Conservation (phyloP, 2,797 vertebrate genomes). For the Arrhamphus sclerolepis region DNA sequence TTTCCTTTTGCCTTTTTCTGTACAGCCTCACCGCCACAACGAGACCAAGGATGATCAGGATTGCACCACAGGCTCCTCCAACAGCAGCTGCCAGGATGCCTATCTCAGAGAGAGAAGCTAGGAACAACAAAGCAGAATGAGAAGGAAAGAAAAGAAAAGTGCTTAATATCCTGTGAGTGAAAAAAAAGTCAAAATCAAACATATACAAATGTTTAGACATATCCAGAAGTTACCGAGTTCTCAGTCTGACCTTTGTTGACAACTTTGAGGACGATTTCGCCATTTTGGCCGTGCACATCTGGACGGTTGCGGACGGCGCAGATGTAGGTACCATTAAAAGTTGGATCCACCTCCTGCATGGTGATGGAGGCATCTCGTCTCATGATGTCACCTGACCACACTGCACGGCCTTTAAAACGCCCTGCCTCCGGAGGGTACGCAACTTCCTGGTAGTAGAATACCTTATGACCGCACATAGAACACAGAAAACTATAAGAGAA, state of each 20-base stretch:
- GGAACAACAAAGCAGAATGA: conserved; percentile 6
- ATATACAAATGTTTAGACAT: no score
- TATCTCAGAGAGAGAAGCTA: conserved; percentile 84
- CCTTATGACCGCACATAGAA: conserved; percentile 69
- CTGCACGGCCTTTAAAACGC: conserved; percentile 81
- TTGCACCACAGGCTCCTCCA: conserved; percentile 80
- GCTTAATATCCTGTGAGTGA: no score
- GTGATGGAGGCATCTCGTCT: conserved; percentile 86
- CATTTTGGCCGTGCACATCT: conserved; percentile 84
- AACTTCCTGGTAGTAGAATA: conserved; percentile 84
- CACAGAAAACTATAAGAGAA: neutral
- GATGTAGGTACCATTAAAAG: conserved; percentile 90
- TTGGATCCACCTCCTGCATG: conserved; percentile 82
- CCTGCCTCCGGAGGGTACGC: conserved; percentile 68
- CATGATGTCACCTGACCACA: conserved; percentile 87
- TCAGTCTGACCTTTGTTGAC: conserved; percentile 77
- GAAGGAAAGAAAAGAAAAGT: no score
- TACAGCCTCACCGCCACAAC: conserved; percentile 75
- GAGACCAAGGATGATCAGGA: conserved; percentile 81
- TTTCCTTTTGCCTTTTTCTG: conserved; percentile 40
- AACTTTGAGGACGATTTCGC: conserved; percentile 83
- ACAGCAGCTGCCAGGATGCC: conserved; percentile 83
- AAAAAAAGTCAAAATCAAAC: no score
- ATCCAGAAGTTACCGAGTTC: neutral
- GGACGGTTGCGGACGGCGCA: conserved; percentile 90